phyloP scores from a whole-genome alignment of 2,113 vertebrate species.

The Lates calcarifer region DNA sequence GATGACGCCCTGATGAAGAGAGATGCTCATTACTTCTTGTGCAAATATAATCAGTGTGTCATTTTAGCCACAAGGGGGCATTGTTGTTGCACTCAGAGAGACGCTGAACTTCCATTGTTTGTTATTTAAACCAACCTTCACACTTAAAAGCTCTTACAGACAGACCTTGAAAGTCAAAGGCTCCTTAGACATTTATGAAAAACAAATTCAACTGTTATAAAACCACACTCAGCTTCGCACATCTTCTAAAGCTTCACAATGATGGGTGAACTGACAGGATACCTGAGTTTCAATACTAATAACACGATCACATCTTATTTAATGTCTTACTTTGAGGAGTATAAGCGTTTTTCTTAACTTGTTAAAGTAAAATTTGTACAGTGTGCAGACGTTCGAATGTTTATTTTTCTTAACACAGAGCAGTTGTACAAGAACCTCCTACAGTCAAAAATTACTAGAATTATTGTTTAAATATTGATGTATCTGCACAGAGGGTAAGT shows the following conservation, averaged over 20 bases:
- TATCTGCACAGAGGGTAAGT: too few species aligned
- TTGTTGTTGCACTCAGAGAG: neutral
- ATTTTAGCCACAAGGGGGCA: conserved; percentile 20
- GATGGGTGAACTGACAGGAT: neutral
- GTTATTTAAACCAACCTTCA: neutral
- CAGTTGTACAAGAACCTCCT: too few species aligned
- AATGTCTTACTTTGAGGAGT: too few species aligned
- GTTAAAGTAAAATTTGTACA: too few species aligned
- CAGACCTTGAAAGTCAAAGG: neutral
- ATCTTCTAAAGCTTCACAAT: neutral
- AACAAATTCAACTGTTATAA: neutral
- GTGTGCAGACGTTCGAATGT: too few species aligned
- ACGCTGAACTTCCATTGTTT: neutral
- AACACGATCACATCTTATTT: too few species aligned
- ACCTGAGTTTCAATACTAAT: too few species aligned
- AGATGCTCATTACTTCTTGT: neutral
- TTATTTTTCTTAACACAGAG: too few species aligned
- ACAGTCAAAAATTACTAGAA: too few species aligned
- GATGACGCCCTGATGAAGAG: conserved; percentile 85
- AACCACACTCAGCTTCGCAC: neutral
- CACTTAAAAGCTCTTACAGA: neutral
- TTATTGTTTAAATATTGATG: too few species aligned
- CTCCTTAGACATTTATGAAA: neutral
- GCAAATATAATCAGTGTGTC: neutral
- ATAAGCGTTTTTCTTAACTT: too few species aligned